These are phyloP conservation scores for Coreoperca whiteheadi DNA, from an alignment of 2,113 vertebrate genomes.

Conservation along the genomic window DNA sequence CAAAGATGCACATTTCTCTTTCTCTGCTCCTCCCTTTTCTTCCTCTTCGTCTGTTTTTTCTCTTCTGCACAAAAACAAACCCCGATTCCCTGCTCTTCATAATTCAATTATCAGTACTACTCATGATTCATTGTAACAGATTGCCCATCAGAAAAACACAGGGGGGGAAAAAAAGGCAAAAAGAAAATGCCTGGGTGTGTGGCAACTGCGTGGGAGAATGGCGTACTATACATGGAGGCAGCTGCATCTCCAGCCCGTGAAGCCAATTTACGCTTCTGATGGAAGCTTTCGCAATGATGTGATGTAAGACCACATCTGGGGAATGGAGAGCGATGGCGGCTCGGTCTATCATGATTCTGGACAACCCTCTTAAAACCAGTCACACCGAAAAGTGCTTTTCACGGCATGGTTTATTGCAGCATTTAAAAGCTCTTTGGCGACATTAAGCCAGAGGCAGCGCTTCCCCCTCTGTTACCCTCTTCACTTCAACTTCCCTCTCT, in stretches of 20 bases:
- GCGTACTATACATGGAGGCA: slow-evolving; percentile 14
- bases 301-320: slow-evolving; percentile 30
- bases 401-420: slow-evolving; percentile 22
- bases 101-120: slow-evolving; percentile 49
- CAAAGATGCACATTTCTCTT: slow-evolving; percentile 1
- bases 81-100: slow-evolving; percentile 5
- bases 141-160: slow-evolving; percentile 17
- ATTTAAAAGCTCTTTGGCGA: slow-evolving; percentile 52
- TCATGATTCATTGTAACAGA: slow-evolving; percentile 41
- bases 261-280: slow-evolving; percentile 29
- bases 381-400: slow-evolving; percentile 49
- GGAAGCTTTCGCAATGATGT: slow-evolving; percentile 12
- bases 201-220: background rate
- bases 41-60: background rate
- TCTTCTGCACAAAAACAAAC: slow-evolving; percentile 17
- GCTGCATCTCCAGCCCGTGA: background rate
- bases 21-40: background rate
- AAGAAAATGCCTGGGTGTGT: background rate
- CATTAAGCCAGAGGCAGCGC: slow-evolving; percentile 22
- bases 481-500: slow-evolving; percentile 28
- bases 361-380: slow-evolving; percentile 40
- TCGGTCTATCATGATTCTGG: slow-evolving; percentile 37
- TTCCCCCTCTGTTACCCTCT: slow-evolving; percentile 5
- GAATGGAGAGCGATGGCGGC: slow-evolving; percentile 12
- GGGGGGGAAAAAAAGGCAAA: no score